Evolutionary conservation across 2,888 invertebrate genomes (phyloP).

Genomic region (Drosophila sordidula): DNA sequence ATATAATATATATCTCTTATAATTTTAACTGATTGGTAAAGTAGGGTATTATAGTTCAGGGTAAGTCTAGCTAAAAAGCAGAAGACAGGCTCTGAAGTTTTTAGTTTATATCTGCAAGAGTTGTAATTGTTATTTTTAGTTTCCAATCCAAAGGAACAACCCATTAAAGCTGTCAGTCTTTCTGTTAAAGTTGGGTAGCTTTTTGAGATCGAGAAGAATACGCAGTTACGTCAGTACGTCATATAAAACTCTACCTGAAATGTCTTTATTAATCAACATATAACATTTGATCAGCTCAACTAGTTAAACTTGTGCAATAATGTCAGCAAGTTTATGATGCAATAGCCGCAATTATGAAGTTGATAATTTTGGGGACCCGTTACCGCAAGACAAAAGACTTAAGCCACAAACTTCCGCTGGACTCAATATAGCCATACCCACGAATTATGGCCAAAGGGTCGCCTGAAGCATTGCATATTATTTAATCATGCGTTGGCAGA

Average conservation of each 20-base stretch:
- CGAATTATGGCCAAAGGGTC: slow-evolving; percentile 47
- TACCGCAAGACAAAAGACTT: slow-evolving; percentile 60
- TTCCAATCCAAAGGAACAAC: too few species aligned
- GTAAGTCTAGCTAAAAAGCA: too few species aligned
- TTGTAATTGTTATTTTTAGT: too few species aligned
- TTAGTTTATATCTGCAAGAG: too few species aligned
- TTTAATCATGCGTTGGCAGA: slow-evolving; percentile 65
- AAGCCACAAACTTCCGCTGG: slow-evolving; percentile 62
- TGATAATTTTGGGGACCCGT: slow-evolving; percentile 30
- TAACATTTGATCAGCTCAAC: slow-evolving; percentile 5
- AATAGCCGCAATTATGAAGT: slow-evolving; percentile 37
- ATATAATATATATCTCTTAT: too few species aligned
- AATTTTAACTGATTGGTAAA: too few species aligned
- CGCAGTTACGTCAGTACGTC: too few species aligned
- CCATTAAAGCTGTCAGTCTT: too few species aligned
- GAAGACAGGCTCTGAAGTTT: too few species aligned
- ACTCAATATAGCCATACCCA: slow-evolving; percentile 19
- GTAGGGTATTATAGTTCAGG: too few species aligned
- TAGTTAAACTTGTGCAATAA: slow-evolving; percentile 6
- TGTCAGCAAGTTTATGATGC: slow-evolving; percentile 44
- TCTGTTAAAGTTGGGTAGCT: too few species aligned
- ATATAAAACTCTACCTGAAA: not conserved
- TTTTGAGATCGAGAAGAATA: too few species aligned
- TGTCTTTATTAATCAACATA: not conserved
- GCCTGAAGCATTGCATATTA: slow-evolving; percentile 54